A percentile compares a stretch with the other conserved stretches of the same genome.
These are phyloP conservation scores for Calonectris borealis DNA, from an alignment of 2,113 vertebrate genomes.

Conservation along the genomic window DNA sequence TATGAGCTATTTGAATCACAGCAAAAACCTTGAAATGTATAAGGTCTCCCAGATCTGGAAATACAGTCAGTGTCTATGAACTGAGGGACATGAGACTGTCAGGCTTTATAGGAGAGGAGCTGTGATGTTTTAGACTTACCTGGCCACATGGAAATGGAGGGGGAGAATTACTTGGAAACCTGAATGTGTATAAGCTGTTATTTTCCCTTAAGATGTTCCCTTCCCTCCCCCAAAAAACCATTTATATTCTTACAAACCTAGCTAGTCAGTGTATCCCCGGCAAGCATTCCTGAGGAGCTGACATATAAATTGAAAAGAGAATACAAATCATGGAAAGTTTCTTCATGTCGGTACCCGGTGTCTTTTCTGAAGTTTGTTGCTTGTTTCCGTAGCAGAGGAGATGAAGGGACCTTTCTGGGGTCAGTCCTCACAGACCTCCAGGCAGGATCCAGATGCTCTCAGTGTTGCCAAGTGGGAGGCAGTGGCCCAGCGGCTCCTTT, in stretches of 20 bases:
- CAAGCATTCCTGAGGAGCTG: background rate
- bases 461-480: background rate
- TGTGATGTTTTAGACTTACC: background rate
- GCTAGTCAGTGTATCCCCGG: background rate
- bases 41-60: background rate
- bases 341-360: background rate
- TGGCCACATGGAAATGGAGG: accelerated
- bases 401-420: background rate
- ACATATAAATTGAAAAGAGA: background rate
- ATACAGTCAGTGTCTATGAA: background rate
- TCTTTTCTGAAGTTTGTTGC: background rate
- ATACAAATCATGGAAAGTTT: background rate
- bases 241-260: background rate
- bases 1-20: background rate
- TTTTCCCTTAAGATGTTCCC: background rate
- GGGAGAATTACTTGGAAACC: background rate
- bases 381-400: background rate
- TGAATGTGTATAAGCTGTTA: background rate
- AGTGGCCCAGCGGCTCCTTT: background rate
- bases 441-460: background rate
- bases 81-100: background rate
- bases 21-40: background rate
- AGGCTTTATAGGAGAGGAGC: background rate
- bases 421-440: background rate
- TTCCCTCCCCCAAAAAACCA: no score